Conservation (phyloP, 2,888 invertebrate genomes). For the Tinea semifulvella region DNA sequence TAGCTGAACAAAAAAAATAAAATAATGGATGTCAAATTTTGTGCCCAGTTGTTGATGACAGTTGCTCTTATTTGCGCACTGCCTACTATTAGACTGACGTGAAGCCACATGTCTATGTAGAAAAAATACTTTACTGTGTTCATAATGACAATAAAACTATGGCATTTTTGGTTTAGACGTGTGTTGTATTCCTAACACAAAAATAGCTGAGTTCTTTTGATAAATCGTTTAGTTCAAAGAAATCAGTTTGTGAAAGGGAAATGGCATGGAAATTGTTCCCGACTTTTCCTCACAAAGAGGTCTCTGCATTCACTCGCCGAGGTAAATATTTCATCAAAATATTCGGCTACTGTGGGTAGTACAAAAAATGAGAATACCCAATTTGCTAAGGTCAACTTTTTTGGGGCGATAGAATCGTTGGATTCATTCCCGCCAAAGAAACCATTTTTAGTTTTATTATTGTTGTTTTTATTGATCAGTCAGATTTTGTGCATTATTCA, state of each 20-base stretch:
- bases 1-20: no score
- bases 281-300: conserved; percentile 3
- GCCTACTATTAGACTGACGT: no score
- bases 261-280: conserved; percentile 10
- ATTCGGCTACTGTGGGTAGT: neutral
- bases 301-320: neutral
- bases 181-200: neutral
- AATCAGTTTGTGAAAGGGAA: conserved; percentile 5
- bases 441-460: no score
- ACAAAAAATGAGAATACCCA: neutral
- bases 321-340: conserved; percentile 2
- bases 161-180: neutral
- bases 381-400: neutral
- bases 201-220: conserved; percentile 2
- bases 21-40: no score
- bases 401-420: no score
- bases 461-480: no score
- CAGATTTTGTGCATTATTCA: no score
- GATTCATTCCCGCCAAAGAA: no score
- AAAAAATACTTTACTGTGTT: no score
- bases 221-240: conserved; percentile 9
- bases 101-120: no score
- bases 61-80: no score
- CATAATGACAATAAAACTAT: neutral
- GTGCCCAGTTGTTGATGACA: no score